A percentile compares a stretch with the other conserved stretches of the same genome.
phyloP scores from a whole-genome alignment of 2,113 vertebrate species.

The Leptosomus discolor region DNA sequence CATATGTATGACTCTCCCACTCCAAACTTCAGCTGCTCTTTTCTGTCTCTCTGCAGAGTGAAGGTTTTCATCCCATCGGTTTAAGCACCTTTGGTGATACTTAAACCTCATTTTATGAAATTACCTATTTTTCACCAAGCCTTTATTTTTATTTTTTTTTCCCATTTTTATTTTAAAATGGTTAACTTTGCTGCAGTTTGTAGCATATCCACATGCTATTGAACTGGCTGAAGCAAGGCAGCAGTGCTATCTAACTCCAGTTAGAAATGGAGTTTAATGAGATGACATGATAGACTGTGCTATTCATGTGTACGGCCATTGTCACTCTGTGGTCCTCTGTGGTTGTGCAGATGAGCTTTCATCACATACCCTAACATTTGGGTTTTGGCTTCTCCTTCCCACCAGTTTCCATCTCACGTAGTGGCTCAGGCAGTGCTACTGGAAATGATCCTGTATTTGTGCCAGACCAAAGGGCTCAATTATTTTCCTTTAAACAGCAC shows the following conservation, averaged over 20 bases:
- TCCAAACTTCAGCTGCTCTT: neutral
- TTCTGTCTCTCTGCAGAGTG: neutral
- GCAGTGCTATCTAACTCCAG: no score
- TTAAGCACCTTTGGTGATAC: neutral
- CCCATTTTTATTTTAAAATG: neutral
- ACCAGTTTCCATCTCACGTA: neutral
- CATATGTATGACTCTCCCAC: neutral
- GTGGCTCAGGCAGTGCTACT: neutral
- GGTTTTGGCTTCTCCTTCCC: neutral
- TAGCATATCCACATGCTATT: neutral
- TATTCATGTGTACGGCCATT: fast-evolving
- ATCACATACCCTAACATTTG: neutral
- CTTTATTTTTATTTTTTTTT: neutral
- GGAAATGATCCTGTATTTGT: neutral
- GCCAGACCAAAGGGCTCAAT: neutral
- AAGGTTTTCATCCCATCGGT: neutral
- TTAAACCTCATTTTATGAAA: neutral
- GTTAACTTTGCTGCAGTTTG: neutral
- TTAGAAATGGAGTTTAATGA: neutral
- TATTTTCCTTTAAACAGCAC: neutral
- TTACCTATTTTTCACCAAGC: fast-evolving
- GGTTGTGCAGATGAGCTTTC: neutral
- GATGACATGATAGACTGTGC: fast-evolving
- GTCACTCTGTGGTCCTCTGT: neutral
- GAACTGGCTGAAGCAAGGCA: neutral